These are phyloP conservation scores for Hirudo medicinalis DNA, from an alignment of 1,140 invertebrate genomes.

Conservation along the genomic window DNA sequence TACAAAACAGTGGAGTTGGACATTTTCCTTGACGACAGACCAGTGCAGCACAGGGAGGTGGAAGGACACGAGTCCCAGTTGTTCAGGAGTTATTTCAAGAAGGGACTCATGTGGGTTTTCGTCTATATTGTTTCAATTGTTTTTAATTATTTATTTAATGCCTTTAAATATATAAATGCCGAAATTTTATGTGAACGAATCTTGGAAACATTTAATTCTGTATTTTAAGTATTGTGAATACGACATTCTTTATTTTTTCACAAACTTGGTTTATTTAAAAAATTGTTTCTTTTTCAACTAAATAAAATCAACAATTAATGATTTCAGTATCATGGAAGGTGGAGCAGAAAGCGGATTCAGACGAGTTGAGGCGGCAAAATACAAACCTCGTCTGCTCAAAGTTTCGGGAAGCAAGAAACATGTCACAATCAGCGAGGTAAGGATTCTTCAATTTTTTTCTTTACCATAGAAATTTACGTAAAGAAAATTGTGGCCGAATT, in stretches of 20 bases:
- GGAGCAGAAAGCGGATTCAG: slow-evolving; percentile 48
- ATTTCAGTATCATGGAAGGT: slow-evolving; percentile 45
- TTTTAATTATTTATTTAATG: too few relatives aligned
- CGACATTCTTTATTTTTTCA: too few relatives aligned
- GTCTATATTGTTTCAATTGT: too few relatives aligned
- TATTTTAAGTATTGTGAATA: too few relatives aligned
- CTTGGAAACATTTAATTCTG: too few relatives aligned
- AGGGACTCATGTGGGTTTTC: slow-evolving; percentile 8
- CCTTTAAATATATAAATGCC: too few relatives aligned
- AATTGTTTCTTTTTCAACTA: too few relatives aligned
- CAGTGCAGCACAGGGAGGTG: slow-evolving; percentile 67
- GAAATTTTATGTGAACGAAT: too few relatives aligned
- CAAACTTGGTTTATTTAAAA: too few relatives aligned
- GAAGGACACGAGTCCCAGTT: slow-evolving; percentile 63
- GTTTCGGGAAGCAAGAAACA: slow-evolving; percentile 29
- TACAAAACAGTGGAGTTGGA: slow-evolving; percentile 75
- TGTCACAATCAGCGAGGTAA: slow-evolving; percentile 34
- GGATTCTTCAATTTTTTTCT: too few relatives aligned
- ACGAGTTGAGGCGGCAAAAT: slow-evolving; percentile 43
- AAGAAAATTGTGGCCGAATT: neutral
- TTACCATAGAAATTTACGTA: slow-evolving; percentile 6
- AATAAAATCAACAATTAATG: too few relatives aligned
- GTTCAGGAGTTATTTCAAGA: slow-evolving; percentile 53
- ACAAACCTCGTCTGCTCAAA: slow-evolving; percentile 51
- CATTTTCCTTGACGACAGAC: slow-evolving; percentile 56